Percentiles rank a stretch among this genome's conserved stretches.
Evolutionary conservation across 2,888 invertebrate species (phyloP).

Genomic region (Teleogryllus oceanicus): DNA sequence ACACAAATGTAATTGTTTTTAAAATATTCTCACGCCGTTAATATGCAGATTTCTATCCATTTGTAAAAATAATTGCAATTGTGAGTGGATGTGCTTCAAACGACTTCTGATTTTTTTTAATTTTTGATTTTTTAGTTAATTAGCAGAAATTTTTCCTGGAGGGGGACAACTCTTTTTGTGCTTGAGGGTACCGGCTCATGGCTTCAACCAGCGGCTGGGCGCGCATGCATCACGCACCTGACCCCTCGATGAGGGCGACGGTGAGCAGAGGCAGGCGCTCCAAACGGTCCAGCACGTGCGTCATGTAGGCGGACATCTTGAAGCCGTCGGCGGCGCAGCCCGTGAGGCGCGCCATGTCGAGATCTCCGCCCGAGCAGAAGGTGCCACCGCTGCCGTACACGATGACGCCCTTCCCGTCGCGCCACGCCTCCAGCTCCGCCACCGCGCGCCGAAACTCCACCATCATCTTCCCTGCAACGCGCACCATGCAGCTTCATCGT

Average conservation of each 20-base stretch:
- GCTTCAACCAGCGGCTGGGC: too few species aligned
- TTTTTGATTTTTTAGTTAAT: too few species aligned
- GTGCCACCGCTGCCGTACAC: conserved; percentile 47
- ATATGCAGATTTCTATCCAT: too few species aligned
- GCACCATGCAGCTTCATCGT: too few species aligned
- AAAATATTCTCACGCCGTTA: too few species aligned
- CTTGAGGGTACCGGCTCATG: too few species aligned
- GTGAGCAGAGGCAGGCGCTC: conserved; percentile 50
- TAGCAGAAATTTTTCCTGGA: too few species aligned
- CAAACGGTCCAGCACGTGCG: conserved; percentile 46
- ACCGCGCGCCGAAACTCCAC: conserved; percentile 49
- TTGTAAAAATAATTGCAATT: too few species aligned
- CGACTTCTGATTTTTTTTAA: too few species aligned
- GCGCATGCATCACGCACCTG: conserved; percentile 35
- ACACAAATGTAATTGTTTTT: too few species aligned
- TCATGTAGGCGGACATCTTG: conserved; percentile 51
- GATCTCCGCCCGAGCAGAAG: conserved; percentile 57
- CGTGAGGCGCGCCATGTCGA: conserved; percentile 46
- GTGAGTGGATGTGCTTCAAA: too few species aligned
- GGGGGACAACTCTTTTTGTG: too few species aligned
- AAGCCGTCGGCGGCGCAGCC: conserved; percentile 44
- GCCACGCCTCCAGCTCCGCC: conserved; percentile 49
- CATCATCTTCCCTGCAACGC: conserved; percentile 53
- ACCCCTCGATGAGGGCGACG: conserved; percentile 50
- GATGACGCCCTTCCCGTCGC: conserved; percentile 48